phyloP scores from a whole-genome alignment of 1,140 invertebrate genomes.

The Drosophila insularis region DNA sequence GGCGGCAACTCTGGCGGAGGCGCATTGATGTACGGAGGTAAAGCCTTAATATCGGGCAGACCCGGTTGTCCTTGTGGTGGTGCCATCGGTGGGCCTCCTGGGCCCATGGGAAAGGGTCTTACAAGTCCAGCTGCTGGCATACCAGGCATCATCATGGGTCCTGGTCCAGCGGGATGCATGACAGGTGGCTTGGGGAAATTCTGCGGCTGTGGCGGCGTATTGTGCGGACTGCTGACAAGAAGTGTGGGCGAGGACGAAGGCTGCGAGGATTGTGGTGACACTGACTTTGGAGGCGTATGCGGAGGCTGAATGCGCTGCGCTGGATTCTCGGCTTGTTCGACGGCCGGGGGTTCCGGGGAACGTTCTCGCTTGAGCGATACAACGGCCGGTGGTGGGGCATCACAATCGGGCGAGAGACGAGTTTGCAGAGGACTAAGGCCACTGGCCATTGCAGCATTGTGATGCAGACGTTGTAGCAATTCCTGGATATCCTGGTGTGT shows the following conservation, averaged over 20 bases:
- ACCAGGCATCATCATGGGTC: slow-evolving; percentile 70
- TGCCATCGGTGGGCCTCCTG: slow-evolving; percentile 52
- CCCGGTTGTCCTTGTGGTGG: slow-evolving; percentile 57
- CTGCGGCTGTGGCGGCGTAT: slow-evolving; percentile 63
- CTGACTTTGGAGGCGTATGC: slow-evolving; percentile 81
- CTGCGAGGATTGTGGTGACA: slow-evolving; percentile 82
- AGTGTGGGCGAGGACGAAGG: slow-evolving; percentile 74
- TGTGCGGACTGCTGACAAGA: slow-evolving; percentile 70
- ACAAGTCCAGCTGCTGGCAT: slow-evolving; percentile 74
- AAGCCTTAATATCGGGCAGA: slow-evolving; percentile 77
- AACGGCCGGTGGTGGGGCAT: slow-evolving; percentile 34
- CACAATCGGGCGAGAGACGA: slow-evolving; percentile 64
- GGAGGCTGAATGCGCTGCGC: slow-evolving; percentile 77
- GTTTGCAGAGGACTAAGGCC: slow-evolving; percentile 71
- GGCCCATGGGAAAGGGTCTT: slow-evolving; percentile 72
- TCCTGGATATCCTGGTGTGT: slow-evolving; percentile 77
- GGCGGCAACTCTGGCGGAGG: slow-evolving; percentile 86
- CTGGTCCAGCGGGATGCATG: slow-evolving; percentile 55
- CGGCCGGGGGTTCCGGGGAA: slow-evolving; percentile 55
- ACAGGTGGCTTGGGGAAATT: slow-evolving; percentile 48
- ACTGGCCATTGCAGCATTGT: slow-evolving; percentile 61
- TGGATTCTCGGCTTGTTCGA: slow-evolving; percentile 71
- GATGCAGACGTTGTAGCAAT: slow-evolving; percentile 71
- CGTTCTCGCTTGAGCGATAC: slow-evolving; percentile 73
- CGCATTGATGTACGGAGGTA: slow-evolving; percentile 85